Conservation (phyloP, 2,113 vertebrate species). For the Ptilonorhynchus violaceus region DNA sequence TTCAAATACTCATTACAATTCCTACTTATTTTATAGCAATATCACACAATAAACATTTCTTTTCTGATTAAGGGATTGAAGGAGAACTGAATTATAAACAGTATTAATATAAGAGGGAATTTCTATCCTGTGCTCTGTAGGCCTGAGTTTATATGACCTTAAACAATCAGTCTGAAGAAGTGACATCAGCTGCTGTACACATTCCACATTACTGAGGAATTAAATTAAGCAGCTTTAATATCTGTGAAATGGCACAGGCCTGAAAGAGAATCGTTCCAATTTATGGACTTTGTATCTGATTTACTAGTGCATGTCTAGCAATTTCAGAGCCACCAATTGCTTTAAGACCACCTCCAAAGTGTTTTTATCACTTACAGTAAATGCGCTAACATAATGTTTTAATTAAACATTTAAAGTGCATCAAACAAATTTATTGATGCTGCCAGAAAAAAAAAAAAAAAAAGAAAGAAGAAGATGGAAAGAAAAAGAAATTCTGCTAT, state of each 20-base stretch:
- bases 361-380: conserved; percentile 66
- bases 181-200: conserved; percentile 49
- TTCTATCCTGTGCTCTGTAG: neutral
- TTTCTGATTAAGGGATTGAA: conserved; percentile 5
- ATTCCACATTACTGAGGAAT: conserved; percentile 39
- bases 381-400: conserved; percentile 65
- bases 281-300: conserved; percentile 53
- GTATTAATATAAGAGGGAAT: conserved; percentile 38
- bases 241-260: conserved; percentile 40
- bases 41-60: conserved; percentile 14
- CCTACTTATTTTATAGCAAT: neutral
- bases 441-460: neutral
- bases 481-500: neutral
- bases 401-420: conserved; percentile 73
- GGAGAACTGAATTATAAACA: conserved; percentile 14
- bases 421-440: conserved; percentile 66
- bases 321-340: conserved; percentile 34
- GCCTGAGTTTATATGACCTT: conserved; percentile 32
- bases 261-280: conserved; percentile 38
- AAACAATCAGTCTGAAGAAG: conserved; percentile 48
- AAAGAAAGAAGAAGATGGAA: neutral
- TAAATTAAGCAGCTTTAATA: conserved; percentile 48
- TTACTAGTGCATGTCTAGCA: conserved; percentile 30
- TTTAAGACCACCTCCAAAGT: conserved; percentile 59
- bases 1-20: conserved; percentile 35